Conservation (phyloP, 2,888 invertebrate species). For the Habrosyne pyritoides region DNA sequence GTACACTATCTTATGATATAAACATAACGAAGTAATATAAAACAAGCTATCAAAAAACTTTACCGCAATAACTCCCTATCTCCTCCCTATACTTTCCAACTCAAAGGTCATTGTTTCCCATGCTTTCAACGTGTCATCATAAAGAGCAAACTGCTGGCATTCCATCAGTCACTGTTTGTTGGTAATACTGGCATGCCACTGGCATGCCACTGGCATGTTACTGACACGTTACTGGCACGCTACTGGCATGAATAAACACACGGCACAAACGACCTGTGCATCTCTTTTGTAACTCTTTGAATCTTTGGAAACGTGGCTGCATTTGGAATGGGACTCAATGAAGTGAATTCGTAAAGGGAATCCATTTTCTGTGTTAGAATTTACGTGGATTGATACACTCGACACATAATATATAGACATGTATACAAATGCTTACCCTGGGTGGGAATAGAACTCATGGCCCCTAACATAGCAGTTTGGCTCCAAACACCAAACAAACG, state of each 20-base stretch:
- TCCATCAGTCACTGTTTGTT: slow-evolving; percentile 7
- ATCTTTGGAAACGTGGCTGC: slow-evolving; percentile 8
- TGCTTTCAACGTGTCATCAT: slow-evolving; percentile 7
- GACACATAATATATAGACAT: too few species aligned
- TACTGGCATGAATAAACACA: slow-evolving; percentile 6
- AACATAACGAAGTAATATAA: too few species aligned
- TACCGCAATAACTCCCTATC: not conserved
- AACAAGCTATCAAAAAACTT: not conserved
- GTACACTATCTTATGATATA: too few species aligned
- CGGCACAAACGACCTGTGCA: slow-evolving; percentile 6
- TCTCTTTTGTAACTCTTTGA: slow-evolving; percentile 9
- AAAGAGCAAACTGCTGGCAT: not conserved
- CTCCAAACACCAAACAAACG: too few species aligned
- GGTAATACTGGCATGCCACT: not conserved
- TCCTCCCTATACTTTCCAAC: too few species aligned
- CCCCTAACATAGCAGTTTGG: too few species aligned
- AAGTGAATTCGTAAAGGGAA: slow-evolving; percentile 5
- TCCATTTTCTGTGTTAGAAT: not conserved
- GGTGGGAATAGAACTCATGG: too few species aligned
- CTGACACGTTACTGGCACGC: slow-evolving; percentile 4
- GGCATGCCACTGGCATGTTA: not conserved
- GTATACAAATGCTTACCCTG: too few species aligned
- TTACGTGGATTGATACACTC: not conserved
- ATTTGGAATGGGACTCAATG: slow-evolving; percentile 4
- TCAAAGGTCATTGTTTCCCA: not conserved